These are phyloP conservation scores for Cephus cinctus DNA, from an alignment of 1,140 invertebrate genomes.

Conservation along the genomic window DNA sequence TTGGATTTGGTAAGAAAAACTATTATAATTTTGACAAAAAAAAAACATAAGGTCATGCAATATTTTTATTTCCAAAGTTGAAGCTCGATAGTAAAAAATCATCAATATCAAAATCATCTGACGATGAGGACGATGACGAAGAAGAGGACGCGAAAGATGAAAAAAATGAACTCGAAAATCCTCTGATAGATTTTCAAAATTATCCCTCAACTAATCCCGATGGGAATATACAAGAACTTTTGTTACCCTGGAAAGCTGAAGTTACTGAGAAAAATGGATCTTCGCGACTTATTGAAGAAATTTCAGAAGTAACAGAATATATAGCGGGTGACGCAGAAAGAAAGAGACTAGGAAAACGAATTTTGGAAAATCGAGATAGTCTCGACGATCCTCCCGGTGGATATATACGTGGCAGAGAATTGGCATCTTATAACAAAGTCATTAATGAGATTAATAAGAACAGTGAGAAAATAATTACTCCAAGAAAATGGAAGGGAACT, in stretches of 20 bases:
- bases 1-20: background rate
- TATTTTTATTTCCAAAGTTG: too few relatives aligned
- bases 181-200: too few relatives aligned
- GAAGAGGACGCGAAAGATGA: conserved; percentile 27
- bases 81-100: too few relatives aligned
- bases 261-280: conserved; percentile 13
- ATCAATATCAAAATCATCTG: background rate
- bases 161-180: background rate
- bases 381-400: background rate
- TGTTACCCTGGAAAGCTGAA: conserved; percentile 27
- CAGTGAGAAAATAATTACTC: too few relatives aligned
- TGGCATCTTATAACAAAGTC: background rate
- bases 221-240: conserved; percentile 12
- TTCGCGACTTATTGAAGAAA: conserved; percentile 19
- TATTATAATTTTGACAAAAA: background rate
- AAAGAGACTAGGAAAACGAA: conserved; percentile 6
- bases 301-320: conserved; percentile 12
- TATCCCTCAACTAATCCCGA: background rate
- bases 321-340: conserved; percentile 8
- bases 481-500: too few relatives aligned
- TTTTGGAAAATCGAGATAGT: conserved; percentile 14
- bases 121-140: conserved; percentile 1
- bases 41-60: too few relatives aligned
- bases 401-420: background rate
- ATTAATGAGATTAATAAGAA: too few relatives aligned